Percentiles rank a stretch among this genome's conserved stretches.
phyloP scores from a whole-genome alignment of 2,797 vertebrate species.

The Macropus fuliginosus region DNA sequence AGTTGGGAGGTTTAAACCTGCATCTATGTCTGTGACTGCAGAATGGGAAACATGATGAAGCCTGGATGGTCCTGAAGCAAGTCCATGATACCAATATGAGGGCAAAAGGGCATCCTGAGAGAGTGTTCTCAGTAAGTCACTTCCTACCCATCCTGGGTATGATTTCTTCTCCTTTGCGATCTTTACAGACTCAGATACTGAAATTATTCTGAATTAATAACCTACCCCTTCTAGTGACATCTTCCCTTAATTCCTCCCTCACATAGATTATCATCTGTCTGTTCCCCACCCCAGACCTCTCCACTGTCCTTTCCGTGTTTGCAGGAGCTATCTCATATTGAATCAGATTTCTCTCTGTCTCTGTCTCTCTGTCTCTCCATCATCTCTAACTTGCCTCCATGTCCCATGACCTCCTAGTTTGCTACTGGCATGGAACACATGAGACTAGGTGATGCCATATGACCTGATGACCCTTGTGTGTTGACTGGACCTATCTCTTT shows the following conservation, averaged over 20 bases:
- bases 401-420: neutral
- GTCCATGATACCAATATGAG: conserved; percentile 99
- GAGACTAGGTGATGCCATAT: neutral
- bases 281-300: fast-evolving
- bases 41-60: conserved; percentile 98
- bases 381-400: neutral
- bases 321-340: neutral
- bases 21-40: conserved; percentile 75
- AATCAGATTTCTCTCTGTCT: neutral
- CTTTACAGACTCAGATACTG: neutral
- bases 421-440: conserved; percentile 5
- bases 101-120: conserved; percentile 96
- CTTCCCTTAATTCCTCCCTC: neutral
- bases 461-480: neutral
- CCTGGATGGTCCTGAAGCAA: conserved; percentile 99
- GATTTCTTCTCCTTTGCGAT: neutral
- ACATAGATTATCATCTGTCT: neutral
- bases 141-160: neutral
- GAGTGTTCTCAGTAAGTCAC: conserved; percentile 94
- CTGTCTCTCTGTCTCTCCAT: neutral
- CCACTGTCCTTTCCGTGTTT: neutral
- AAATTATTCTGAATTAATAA: neutral
- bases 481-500: neutral
- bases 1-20: neutral
- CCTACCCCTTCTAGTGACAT: neutral